A percentile compares a stretch with the other conserved stretches of the same genome.
Evolutionary conservation across 1,140 invertebrate species (phyloP).

Genomic region (Colletes latitarsis): DNA sequence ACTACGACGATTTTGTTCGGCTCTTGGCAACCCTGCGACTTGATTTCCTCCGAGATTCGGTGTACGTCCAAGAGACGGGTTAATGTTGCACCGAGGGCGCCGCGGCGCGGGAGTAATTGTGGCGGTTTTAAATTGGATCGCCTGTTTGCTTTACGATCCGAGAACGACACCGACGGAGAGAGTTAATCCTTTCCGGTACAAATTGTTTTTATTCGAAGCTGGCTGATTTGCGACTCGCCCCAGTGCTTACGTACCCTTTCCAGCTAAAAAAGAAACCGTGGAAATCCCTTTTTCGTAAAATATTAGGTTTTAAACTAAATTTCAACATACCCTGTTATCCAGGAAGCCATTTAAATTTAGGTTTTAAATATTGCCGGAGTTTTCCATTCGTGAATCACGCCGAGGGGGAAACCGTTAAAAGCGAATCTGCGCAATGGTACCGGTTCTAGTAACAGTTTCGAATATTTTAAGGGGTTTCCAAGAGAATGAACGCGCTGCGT

Average conservation of each 20-base stretch:
- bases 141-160: neutral
- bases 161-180: neutral
- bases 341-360: too few species aligned
- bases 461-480: conserved; percentile 69
- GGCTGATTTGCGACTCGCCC: neutral
- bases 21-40: neutral
- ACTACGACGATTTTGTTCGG: neutral
- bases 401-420: too few species aligned
- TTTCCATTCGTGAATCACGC: too few species aligned
- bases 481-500: conserved; percentile 51
- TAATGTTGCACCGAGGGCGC: neutral
- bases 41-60: conserved; percentile 16
- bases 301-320: too few species aligned
- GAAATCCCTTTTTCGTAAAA: too few species aligned
- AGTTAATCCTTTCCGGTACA: conserved; percentile 1
- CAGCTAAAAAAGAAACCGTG: too few species aligned
- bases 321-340: too few species aligned
- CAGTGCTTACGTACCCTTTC: neutral
- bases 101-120: neutral
- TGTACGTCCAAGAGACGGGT: neutral
- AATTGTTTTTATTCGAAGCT: neutral
- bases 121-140: conserved; percentile 10
- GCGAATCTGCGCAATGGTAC: conserved; percentile 15
- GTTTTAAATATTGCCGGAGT: too few species aligned
- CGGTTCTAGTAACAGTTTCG: conserved; percentile 58